A percentile compares a stretch with the other conserved stretches of the same genome.
These are phyloP conservation scores for Branchipolynoe longqiensis DNA, from an alignment of 2,888 invertebrate genomes.

Conservation along the genomic window DNA sequence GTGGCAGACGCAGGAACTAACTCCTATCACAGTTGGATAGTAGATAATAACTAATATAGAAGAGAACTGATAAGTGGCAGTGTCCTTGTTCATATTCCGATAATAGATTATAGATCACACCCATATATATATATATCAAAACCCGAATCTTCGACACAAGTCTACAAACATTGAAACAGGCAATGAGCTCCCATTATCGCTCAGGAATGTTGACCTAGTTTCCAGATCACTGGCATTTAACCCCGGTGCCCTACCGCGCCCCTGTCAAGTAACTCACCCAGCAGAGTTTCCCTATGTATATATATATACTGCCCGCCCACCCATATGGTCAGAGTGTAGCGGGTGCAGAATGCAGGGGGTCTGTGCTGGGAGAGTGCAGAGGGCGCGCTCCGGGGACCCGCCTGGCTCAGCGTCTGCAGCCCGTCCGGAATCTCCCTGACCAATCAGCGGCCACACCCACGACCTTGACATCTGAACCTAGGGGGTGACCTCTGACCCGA, in stretches of 20 bases:
- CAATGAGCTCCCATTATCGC: neutral
- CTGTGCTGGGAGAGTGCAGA: neutral
- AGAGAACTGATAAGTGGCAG: too few species aligned
- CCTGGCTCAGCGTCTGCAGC: neutral
- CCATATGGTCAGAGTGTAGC: neutral
- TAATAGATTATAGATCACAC: neutral
- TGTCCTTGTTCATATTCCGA: neutral
- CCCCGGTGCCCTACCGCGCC: neutral
- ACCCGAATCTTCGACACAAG: neutral
- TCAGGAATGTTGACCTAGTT: conserved; percentile 1
- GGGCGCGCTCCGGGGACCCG: neutral
- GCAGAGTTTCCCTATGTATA: neutral
- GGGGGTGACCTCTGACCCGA: neutral
- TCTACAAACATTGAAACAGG: neutral
- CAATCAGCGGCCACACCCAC: conserved; percentile 30
- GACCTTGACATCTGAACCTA: conserved; percentile 6
- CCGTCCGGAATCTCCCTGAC: neutral
- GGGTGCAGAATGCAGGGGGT: neutral
- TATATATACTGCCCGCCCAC: too few species aligned
- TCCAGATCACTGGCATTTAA: neutral
- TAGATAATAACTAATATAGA: too few species aligned
- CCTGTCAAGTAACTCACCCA: neutral
- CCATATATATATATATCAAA: neutral
- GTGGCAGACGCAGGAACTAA: too few species aligned
- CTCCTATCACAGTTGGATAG: too few species aligned